Evolutionary conservation across 2,888 invertebrate species (phyloP), one percentile per base, ranked within the genome.

Genomic region (Diabrotica balteata): DNA sequence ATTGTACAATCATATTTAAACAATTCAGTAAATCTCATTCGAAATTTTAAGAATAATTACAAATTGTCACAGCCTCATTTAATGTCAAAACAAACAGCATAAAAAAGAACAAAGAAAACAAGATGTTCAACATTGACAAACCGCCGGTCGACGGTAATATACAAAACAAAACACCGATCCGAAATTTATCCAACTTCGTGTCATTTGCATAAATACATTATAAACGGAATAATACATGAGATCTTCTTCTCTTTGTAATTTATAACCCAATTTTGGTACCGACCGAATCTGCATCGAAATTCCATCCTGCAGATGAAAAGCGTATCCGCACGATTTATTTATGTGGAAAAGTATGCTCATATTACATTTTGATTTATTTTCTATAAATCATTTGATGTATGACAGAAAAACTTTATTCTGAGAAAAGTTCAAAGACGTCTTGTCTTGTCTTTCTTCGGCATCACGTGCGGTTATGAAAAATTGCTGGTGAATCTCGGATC

Each of bases 171-270:
- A 72, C 66, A 73, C 69, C 74, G 63, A 70, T 57, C 8, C 58
- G 11, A 63, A 71, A 75, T 70, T 54, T 71, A 70, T 73, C 64
- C 68, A 73, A 70, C 70, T 67, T 69, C 70, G 73, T 71, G 73
- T 70, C 63, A 77, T 75, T 77, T 76, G 74, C 76, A 76, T 77
- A 76, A 76, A 74, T 75, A 74, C 71, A 74, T 75, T 76, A 73
- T 72, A 75, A 76, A 77, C 72, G 72, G 73, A 75, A 75, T 75
- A 75, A 76, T 75, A 73, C 74, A 73, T 69, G 73, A 76, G 75
- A 70, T 71, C 71, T 71, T 69, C 63, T 70, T 49, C 11, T 22
- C 9, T 57, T 62, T 47, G 69, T 72, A 73, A 77, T 77, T 77
- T 75, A 77, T 74, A 73, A 74, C 73, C 74, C 77, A 77, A 77